phyloP scores from a whole-genome alignment of 2,797 vertebrate species.

The Galago senegalensis region DNA sequence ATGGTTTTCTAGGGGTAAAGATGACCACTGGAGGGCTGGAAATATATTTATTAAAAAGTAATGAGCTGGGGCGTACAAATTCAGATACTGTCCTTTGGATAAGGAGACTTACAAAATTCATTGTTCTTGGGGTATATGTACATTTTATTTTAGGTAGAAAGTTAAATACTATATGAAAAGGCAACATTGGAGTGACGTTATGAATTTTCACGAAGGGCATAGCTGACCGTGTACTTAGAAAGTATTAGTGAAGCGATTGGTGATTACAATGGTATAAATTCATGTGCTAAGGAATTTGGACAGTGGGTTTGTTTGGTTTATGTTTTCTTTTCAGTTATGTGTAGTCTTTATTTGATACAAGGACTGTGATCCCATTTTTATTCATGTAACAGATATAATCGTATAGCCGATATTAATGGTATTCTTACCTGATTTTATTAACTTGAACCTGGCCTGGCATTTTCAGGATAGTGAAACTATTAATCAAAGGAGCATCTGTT shows the following conservation, averaged over 20 bases:
- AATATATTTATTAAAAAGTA: background rate
- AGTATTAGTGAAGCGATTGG: background rate
- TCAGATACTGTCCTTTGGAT: background rate
- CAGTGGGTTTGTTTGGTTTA: background rate
- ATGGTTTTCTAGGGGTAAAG: background rate
- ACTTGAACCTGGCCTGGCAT: conserved; percentile 82
- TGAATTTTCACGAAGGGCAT: background rate
- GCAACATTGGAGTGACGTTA: background rate
- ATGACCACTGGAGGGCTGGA: background rate
- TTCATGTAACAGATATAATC: conserved; percentile 53
- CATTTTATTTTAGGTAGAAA: background rate
- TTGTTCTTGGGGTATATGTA: background rate
- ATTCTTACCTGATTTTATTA: conserved; percentile 83
- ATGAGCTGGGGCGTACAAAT: background rate
- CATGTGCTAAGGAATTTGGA: background rate
- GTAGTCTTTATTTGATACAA: conserved; percentile 47
- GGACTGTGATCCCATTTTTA: conserved; percentile 54
- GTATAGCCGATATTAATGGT: conserved; percentile 74
- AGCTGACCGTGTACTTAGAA: background rate
- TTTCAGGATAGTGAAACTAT: conserved; percentile 83
- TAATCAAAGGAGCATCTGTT: conserved; percentile 86
- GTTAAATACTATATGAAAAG: background rate
- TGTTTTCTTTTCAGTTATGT: conserved; percentile 45
- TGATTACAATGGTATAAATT: background rate
- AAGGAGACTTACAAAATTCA: background rate